Evolutionary conservation across 92 coral and sea anemone species (phyloP).

Genomic region (Isaurus tuberculatus): DNA sequence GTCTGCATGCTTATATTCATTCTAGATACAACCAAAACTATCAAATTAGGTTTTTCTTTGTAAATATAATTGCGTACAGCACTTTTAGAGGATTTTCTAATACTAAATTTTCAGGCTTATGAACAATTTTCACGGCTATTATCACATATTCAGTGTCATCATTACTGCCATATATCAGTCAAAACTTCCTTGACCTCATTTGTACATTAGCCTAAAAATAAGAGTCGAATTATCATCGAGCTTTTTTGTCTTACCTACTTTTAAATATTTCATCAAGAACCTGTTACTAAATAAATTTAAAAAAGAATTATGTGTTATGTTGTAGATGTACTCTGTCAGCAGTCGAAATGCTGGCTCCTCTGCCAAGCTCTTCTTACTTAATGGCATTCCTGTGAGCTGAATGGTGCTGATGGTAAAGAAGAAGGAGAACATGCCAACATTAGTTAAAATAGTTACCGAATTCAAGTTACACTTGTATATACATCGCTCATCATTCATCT

Average conservation of each 20-base stretch:
- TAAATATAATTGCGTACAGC: background rate
- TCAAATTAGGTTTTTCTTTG: background rate
- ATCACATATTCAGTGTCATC: no score
- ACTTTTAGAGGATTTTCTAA: no score
- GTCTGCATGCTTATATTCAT: background rate
- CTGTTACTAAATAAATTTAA: background rate
- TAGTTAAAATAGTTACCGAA: background rate
- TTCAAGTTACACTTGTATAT: no score
- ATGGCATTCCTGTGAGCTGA: conserved; percentile 76
- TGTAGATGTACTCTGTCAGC: conserved; percentile 90
- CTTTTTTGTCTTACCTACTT: no score
- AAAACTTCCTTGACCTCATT: no score
- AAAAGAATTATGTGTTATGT: background rate
- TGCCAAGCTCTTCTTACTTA: conserved; percentile 89
- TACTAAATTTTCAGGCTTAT: no score
- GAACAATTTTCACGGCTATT: no score
- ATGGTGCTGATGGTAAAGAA: background rate
- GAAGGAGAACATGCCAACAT: background rate
- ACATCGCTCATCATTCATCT: no score
- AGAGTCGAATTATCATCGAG: no score
- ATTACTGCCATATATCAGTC: no score
- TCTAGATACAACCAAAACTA: background rate
- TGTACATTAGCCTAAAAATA: no score
- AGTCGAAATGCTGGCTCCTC: conserved; percentile 94
- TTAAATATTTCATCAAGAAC: no score